Evolutionary conservation across 1,140 invertebrate genomes (phyloP).

Genomic region (Bombus sylvicola): DNA sequence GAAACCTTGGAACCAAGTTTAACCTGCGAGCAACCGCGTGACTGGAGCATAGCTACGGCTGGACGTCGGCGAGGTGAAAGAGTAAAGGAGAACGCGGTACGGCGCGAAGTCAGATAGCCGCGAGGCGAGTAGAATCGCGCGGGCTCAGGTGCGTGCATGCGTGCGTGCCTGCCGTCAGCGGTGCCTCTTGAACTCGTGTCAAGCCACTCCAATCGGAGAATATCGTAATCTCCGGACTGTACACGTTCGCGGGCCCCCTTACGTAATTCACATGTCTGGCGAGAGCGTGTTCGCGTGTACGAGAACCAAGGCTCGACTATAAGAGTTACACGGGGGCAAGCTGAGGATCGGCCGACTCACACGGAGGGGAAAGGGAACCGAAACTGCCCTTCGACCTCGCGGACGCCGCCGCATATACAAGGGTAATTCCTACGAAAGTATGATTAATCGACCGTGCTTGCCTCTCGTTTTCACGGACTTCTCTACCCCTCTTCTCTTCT

Average conservation of each 20-base stretch:
- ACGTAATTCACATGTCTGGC: constrained; percentile 70
- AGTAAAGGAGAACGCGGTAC: background rate
- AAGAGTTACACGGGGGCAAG: constrained; percentile 21
- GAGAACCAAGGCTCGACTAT: constrained; percentile 8
- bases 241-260: constrained; percentile 55
- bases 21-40: background rate
- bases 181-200: constrained; percentile 67
- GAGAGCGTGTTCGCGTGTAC: constrained; percentile 59
- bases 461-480: constrained; percentile 46
- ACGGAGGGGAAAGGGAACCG: constrained; percentile 3
- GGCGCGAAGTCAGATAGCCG: background rate
- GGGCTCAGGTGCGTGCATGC: constrained; percentile 41
- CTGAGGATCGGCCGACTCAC: background rate
- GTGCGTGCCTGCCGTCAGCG: constrained; percentile 48
- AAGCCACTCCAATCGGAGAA: constrained; percentile 66
- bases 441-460: constrained; percentile 65
- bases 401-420: constrained; percentile 52
- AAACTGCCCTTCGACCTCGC: constrained; percentile 66
- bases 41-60: background rate
- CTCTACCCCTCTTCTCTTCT: background rate
- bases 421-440: constrained; percentile 69
- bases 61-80: constrained; percentile 4
- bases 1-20: background rate
- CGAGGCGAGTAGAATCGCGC: background rate
- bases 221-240: constrained; percentile 68